These are phyloP conservation scores for Lucilia sericata DNA, from an alignment of 1,140 invertebrate genomes.

Conservation along the genomic window DNA sequence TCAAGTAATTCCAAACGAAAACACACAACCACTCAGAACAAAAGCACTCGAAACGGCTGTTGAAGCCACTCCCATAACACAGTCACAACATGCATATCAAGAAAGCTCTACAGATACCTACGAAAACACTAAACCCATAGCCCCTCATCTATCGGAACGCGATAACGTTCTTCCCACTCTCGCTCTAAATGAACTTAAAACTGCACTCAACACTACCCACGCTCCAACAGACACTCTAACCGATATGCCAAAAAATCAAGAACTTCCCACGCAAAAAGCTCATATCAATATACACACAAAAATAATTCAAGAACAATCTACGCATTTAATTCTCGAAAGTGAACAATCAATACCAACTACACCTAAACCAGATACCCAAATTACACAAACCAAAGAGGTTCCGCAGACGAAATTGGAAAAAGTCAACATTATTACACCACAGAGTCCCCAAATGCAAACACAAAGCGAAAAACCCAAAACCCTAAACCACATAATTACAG, in stretches of 20 bases:
- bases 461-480: not conserved
- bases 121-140: not conserved
- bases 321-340: not conserved
- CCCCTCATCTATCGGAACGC: not conserved
- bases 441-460: not conserved
- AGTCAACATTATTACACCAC: not conserved
- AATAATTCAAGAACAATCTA: not conserved
- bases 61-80: not conserved
- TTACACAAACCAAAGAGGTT: not conserved
- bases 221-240: not conserved
- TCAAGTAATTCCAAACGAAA: conserved; percentile 26
- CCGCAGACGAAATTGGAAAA: not conserved
- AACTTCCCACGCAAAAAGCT: not conserved
- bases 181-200: not conserved
- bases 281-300: not conserved
- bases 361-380: not conserved
- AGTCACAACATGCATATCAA: not conserved
- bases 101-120: not conserved
- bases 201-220: not conserved
- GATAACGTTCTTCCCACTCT: too few relatives aligned
- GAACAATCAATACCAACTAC: not conserved
- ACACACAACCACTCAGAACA: not conserved
- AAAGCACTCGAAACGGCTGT: not conserved
- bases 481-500: not conserved
- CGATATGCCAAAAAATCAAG: not conserved